Conservation (phyloP, 2,888 invertebrate species). For the Baccha elongata region DNA sequence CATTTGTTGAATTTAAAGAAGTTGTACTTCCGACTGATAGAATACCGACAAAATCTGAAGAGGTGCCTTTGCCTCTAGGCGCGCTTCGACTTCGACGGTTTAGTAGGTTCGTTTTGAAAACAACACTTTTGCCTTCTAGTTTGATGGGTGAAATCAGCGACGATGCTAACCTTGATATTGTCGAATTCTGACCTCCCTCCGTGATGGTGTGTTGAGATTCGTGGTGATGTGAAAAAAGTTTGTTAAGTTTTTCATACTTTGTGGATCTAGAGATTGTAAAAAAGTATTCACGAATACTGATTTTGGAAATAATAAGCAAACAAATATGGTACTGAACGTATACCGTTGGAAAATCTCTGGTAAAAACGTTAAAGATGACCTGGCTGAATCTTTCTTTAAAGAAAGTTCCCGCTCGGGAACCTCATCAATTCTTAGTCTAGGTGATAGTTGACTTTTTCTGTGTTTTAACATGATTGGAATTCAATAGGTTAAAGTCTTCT, state of each 20-base stretch:
- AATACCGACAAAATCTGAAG: not conserved
- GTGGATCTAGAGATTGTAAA: not conserved
- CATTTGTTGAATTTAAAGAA: constrained; percentile 8
- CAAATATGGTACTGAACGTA: not conserved
- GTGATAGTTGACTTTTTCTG: constrained; percentile 21
- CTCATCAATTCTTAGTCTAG: not conserved
- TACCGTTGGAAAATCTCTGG: constrained; percentile 15
- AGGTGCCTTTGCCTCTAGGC: not conserved
- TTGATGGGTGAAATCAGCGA: constrained; percentile 51
- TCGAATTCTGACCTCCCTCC: constrained; percentile 4
- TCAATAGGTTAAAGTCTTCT: not conserved
- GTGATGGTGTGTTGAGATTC: constrained; percentile 13
- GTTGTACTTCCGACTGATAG: constrained; percentile 6
- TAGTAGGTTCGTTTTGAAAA: constrained; percentile 1
- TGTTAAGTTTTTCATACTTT: constrained; percentile 23
- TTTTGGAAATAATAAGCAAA: not conserved
- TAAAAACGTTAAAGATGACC: constrained; percentile 15
- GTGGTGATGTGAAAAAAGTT: constrained; percentile 23
- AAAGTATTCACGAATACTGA: not conserved
- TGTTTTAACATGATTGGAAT: constrained; percentile 20
- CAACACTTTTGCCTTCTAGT: not conserved
- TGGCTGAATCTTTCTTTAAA: not conserved
- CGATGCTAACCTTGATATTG: constrained; percentile 37
- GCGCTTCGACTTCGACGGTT: constrained; percentile 13
- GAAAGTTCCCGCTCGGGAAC: not conserved